Conservation (phyloP, 2,113 vertebrate species). For the Synodontis membranacea region DNA sequence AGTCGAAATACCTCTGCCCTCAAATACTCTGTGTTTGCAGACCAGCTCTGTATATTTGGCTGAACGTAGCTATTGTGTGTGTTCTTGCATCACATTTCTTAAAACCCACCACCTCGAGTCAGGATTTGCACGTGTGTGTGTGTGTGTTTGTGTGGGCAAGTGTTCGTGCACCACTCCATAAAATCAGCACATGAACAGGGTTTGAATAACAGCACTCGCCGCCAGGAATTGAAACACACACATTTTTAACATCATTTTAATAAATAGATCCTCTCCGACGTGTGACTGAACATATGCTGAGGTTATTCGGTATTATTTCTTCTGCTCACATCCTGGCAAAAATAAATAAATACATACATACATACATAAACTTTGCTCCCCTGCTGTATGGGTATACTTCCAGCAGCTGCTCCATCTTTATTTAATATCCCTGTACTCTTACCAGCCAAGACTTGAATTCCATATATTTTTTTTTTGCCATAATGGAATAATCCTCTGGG, state of each 20-base stretch:
- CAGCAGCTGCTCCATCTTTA: constrained; percentile 60
- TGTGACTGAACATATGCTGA: constrained; percentile 53
- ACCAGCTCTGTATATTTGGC: constrained; percentile 32
- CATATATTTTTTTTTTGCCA: constrained; percentile 56
- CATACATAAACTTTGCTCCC: neutral
- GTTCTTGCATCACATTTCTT: neutral
- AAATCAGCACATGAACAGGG: constrained; percentile 14
- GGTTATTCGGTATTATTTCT: constrained; percentile 33
- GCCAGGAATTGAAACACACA: constrained; percentile 34
- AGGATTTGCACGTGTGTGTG: constrained; percentile 20
- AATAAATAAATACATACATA: neutral
- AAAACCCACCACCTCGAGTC: constrained; percentile 10
- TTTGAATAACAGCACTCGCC: constrained; percentile 11
- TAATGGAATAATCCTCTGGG: constrained; percentile 55
- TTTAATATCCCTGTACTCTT: constrained; percentile 57
- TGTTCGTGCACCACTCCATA: neutral
- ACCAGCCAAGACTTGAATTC: constrained; percentile 58
- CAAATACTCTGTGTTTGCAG: constrained; percentile 36
- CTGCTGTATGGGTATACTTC: constrained; percentile 51
- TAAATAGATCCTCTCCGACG: constrained; percentile 10
- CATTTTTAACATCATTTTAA: constrained; percentile 14
- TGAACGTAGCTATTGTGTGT: neutral
- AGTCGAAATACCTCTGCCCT: constrained; percentile 21
- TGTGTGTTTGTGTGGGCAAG: constrained; percentile 29
- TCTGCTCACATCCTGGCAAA: constrained; percentile 29